Evolutionary conservation across 92 coral and sea anemone genomes (phyloP).

Genomic region (Porites evermanni): DNA sequence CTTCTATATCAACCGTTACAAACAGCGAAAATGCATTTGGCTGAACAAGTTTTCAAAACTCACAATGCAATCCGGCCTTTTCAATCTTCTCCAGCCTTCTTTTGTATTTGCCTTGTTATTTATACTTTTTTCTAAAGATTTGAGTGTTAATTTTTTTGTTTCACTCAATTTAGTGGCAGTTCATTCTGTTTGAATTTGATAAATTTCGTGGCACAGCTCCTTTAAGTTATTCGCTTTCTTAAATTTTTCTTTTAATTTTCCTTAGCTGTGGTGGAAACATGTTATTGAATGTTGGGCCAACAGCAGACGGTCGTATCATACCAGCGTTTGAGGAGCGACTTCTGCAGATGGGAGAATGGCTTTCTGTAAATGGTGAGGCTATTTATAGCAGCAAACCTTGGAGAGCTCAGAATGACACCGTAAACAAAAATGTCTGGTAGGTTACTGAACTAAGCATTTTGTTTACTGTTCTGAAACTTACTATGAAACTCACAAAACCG

Average conservation of each 20-base stretch:
- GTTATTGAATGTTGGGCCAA: conserved; percentile 94
- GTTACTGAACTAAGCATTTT: background rate
- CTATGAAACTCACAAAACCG: too few relatives aligned
- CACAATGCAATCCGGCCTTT: too few relatives aligned
- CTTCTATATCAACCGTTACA: too few relatives aligned
- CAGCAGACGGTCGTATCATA: conserved; percentile 88
- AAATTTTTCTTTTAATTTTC: background rate
- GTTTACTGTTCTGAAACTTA: background rate
- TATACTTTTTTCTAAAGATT: too few relatives aligned
- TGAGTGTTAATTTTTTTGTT: background rate
- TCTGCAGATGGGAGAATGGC: conserved; percentile 94
- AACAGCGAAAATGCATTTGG: too few relatives aligned
- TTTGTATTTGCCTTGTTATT: too few relatives aligned
- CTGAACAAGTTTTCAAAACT: too few relatives aligned
- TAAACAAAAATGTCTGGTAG: conserved; percentile 68
- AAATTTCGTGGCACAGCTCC: background rate
- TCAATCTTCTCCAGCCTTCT: too few relatives aligned
- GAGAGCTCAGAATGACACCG: conserved; percentile 91
- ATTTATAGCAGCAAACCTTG: conserved; percentile 87
- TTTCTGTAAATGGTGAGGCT: conserved; percentile 94
- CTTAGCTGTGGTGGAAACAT: conserved; percentile 95
- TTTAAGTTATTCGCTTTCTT: too few relatives aligned
- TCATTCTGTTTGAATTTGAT: too few relatives aligned
- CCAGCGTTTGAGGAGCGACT: conserved; percentile 96
- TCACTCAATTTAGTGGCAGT: background rate